Percentiles rank a stretch among this genome's conserved stretches.
Evolutionary conservation across 2,888 invertebrate species (phyloP).

Genomic region (Caenorhabditis imperialis): DNA sequence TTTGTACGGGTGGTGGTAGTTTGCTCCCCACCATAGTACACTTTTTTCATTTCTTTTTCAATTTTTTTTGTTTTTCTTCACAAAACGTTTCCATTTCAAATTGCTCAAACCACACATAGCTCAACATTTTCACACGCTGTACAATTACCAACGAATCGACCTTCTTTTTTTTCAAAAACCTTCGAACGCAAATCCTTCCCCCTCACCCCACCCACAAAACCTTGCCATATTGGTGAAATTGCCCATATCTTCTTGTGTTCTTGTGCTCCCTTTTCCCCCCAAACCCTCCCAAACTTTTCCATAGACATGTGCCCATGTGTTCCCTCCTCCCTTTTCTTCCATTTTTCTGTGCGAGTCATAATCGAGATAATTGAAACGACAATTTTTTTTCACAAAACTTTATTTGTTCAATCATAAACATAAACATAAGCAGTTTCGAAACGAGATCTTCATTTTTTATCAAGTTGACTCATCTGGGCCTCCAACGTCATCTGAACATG

Average conservation of each 20-base stretch:
- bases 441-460: no score
- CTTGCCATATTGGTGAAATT: slow-evolving; percentile 48
- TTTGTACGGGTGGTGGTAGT: slow-evolving; percentile 23
- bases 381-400: no score
- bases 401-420: no score
- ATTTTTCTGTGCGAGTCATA: slow-evolving; percentile 39
- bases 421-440: no score
- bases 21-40: slow-evolving; percentile 2
- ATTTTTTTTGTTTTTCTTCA: slow-evolving; percentile 14
- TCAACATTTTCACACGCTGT: slow-evolving; percentile 9
- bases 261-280: slow-evolving; percentile 1
- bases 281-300: slow-evolving; percentile 4
- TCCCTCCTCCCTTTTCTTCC: slow-evolving; percentile 18
- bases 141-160: no score
- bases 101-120: no score
- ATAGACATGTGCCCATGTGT: slow-evolving; percentile 4
- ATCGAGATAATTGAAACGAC: no score
- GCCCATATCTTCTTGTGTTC: slow-evolving; percentile 23
- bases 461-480: no score
- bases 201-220: slow-evolving; percentile 13
- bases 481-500: no score
- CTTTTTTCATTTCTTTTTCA: slow-evolving; percentile 17
- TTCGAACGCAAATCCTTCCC: no score
- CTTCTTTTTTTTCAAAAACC: no score
- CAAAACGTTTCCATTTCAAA: slow-evolving; percentile 16